Conservation (phyloP, 1,140 invertebrate species). For the Drosophila oshimai region DNA sequence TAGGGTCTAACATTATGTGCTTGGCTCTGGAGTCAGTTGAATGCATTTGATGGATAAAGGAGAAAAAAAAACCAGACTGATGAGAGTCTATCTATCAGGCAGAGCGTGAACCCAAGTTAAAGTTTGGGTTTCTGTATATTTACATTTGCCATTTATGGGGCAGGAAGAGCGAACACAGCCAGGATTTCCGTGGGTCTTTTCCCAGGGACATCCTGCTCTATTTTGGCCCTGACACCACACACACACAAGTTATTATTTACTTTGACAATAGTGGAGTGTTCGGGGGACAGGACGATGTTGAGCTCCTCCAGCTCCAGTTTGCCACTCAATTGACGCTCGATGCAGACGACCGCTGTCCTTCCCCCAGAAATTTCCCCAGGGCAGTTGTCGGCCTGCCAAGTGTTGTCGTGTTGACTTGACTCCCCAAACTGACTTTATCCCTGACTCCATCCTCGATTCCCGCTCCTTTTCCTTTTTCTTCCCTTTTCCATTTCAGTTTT, state of each 20-base stretch:
- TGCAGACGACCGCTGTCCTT: conserved; percentile 4
- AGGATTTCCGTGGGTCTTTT: conserved; percentile 58
- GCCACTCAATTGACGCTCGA: conserved; percentile 63
- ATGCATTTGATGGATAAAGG: not conserved
- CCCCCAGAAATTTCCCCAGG: conserved; percentile 7
- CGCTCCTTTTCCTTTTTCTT: not conserved
- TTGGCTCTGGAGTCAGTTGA: not conserved
- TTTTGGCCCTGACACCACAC: conserved; percentile 61
- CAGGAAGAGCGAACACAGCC: conserved; percentile 49
- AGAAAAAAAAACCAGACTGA: not conserved
- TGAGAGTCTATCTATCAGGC: conserved; percentile 17
- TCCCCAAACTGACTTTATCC: conserved; percentile 5
- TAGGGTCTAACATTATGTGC: not conserved
- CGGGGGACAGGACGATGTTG: conserved; percentile 23
- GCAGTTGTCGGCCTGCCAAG: conserved; percentile 32
- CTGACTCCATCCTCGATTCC: not conserved
- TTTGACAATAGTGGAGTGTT: conserved; percentile 49
- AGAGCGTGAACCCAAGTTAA: not conserved
- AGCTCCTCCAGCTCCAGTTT: conserved; percentile 55
- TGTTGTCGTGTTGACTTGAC: conserved; percentile 41
- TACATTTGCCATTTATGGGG: conserved; percentile 5
- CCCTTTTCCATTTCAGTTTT: conserved; percentile 1
- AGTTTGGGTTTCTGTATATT: conserved; percentile 14
- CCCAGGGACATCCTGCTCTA: not conserved
- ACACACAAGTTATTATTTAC: conserved; percentile 77